Percentiles rank a stretch among this genome's conserved stretches.
These are phyloP conservation scores for Ganaspis brasiliensis DNA, from an alignment of 2,888 invertebrate genomes.

Conservation along the genomic window DNA sequence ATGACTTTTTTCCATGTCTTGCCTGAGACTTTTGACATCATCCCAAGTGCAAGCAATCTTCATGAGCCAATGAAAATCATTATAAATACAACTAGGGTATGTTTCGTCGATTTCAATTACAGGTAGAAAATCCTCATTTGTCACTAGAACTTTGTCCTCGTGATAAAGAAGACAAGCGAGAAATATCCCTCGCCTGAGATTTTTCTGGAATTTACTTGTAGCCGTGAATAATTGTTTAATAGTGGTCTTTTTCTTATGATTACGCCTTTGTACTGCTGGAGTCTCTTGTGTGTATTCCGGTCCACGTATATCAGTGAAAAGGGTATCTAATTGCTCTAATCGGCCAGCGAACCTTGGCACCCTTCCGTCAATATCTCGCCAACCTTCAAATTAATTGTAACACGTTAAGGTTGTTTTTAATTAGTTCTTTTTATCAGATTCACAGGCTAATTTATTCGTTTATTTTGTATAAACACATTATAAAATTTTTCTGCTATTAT, in stretches of 20 bases:
- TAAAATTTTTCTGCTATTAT: too few relatives aligned
- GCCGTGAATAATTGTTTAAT: slow-evolving; percentile 97
- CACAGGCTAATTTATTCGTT: not conserved
- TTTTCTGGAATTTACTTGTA: slow-evolving; percentile 98
- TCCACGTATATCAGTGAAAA: slow-evolving; percentile 87
- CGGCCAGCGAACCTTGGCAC: slow-evolving; percentile 87
- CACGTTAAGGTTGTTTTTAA: not conserved
- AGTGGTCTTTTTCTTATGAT: slow-evolving; percentile 92
- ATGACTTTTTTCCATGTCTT: slow-evolving; percentile 96
- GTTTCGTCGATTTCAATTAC: slow-evolving; percentile 98
- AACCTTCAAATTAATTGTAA: slow-evolving; percentile 83
- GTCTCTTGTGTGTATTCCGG: slow-evolving; percentile 87
- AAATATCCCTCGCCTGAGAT: slow-evolving; percentile 94
- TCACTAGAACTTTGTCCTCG: slow-evolving; percentile 97
- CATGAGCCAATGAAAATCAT: slow-evolving; percentile 99
- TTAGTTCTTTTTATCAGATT: too few relatives aligned
- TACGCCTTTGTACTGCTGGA: slow-evolving; percentile 85
- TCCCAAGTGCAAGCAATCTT: slow-evolving; percentile 99
- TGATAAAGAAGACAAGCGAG: slow-evolving; percentile 96
- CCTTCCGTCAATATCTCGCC: slow-evolving; percentile 91
- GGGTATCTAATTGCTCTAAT: slow-evolving; percentile 87
- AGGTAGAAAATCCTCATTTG: slow-evolving; percentile 98
- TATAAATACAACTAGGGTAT: slow-evolving; percentile 94
- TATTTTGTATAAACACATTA: too few relatives aligned
- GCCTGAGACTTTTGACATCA: slow-evolving; percentile 94